Percentiles rank a stretch among this genome's conserved stretches.
phyloP scores from a whole-genome alignment of 2,888 invertebrate genomes.

The Hypomecis atomaria region DNA sequence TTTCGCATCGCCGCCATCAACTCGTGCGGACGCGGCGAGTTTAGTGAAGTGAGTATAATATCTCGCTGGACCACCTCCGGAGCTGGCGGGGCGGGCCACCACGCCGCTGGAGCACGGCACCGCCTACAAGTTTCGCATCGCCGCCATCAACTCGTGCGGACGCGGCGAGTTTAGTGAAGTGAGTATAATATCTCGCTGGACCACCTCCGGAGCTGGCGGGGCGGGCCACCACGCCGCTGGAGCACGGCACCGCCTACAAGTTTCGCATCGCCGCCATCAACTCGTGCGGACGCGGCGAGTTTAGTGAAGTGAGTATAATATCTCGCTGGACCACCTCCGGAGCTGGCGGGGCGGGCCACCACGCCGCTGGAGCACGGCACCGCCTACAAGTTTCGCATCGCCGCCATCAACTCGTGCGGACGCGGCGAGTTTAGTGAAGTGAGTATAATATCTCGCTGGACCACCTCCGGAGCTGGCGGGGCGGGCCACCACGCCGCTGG shows the following conservation, averaged over 20 bases:
- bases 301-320: conserved; percentile 93
- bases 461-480: no score
- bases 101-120: conserved; percentile 94
- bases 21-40: conserved; percentile 95
- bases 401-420: conserved; percentile 97
- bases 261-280: conserved; percentile 98
- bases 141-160: conserved; percentile 97
- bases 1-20: conserved; percentile 98
- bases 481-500: no score
- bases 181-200: conserved; percentile 87
- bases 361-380: conserved; percentile 94
- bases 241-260: conserved; percentile 98
- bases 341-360: conserved; percentile 87
- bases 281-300: conserved; percentile 95
- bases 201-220: conserved; percentile 89
- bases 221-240: conserved; percentile 88
- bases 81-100: conserved; percentile 87
- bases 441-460: conserved; percentile 49
- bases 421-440: conserved; percentile 97
- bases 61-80: conserved; percentile 91
- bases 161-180: conserved; percentile 97
- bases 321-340: conserved; percentile 91
- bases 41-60: conserved; percentile 93
- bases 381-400: conserved; percentile 97
- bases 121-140: conserved; percentile 97